These are phyloP conservation scores for Hycleus cichorii DNA, from an alignment of 1,140 invertebrate genomes.

Conservation along the genomic window DNA sequence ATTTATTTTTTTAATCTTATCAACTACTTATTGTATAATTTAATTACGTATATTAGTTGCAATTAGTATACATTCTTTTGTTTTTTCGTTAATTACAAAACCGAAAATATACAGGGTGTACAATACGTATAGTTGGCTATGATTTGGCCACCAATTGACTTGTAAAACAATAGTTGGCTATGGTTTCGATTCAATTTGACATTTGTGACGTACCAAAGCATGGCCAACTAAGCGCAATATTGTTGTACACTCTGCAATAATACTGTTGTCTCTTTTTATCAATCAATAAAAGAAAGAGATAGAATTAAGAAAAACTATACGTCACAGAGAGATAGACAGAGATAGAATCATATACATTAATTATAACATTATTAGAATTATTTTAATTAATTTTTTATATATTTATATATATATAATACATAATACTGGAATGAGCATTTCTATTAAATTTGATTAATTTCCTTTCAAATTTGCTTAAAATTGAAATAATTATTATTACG, in stretches of 20 bases:
- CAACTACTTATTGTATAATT: slow-evolving; percentile 39
- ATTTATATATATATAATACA: slow-evolving; percentile 25
- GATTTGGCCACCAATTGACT: background rate
- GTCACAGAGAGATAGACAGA: too few species aligned
- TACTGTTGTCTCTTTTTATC: too few species aligned
- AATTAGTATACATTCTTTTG: slow-evolving; percentile 35
- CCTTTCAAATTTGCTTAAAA: background rate
- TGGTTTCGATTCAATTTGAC: background rate
- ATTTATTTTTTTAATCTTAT: slow-evolving; percentile 1
- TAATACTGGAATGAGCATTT: slow-evolving; percentile 38
- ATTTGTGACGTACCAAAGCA: background rate
- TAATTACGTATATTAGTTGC: slow-evolving; percentile 41
- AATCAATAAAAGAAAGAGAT: too few species aligned
- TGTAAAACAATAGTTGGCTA: background rate
- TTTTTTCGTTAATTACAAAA: slow-evolving; percentile 5
- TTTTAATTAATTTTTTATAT: slow-evolving; percentile 17
- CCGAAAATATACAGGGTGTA: background rate
- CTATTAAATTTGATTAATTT: slow-evolving; percentile 5
- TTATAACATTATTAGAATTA: background rate
- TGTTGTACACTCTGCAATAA: background rate
- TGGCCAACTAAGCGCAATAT: background rate
- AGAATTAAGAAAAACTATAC: too few species aligned
- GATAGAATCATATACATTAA: too few species aligned
- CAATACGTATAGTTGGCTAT: background rate
- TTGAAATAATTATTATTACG: slow-evolving; percentile 13